Evolutionary conservation across 1,140 invertebrate species (phyloP).

Genomic region (Pectinophora gossypiella): DNA sequence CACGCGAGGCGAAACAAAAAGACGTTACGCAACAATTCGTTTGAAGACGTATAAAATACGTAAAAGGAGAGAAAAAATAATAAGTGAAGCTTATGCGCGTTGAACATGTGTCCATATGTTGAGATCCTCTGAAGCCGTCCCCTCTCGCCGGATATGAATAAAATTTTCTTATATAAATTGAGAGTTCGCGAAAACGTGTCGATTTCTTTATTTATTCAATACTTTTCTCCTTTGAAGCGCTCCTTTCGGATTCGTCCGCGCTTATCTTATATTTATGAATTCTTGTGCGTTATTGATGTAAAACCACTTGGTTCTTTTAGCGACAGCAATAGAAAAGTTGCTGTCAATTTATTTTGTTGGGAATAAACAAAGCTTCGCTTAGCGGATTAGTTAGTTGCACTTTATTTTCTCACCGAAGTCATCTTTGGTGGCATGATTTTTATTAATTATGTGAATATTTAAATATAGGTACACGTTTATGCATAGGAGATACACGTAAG

Average conservation of each 20-base stretch:
- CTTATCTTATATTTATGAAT: conserved; percentile 52
- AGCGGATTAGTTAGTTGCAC: too few species aligned
- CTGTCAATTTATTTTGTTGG: too few species aligned
- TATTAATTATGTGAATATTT: too few species aligned
- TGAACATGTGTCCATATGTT: conserved; percentile 49
- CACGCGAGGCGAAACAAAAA: not conserved
- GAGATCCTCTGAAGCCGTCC: conserved; percentile 43
- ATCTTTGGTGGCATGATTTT: too few species aligned
- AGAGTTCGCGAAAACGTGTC: conserved; percentile 58
- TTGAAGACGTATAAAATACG: conserved; percentile 12
- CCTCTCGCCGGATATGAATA: conserved; percentile 52
- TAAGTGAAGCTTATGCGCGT: conserved; percentile 40
- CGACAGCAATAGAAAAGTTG: conserved; percentile 3
- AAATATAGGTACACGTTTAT: too few species aligned
- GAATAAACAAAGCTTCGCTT: too few species aligned
- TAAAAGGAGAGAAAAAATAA: conserved; percentile 33
- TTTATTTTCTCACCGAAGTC: too few species aligned
- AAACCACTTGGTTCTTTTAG: conserved; percentile 31
- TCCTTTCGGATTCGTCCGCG: conserved; percentile 37
- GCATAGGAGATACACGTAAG: too few species aligned
- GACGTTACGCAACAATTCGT: not conserved
- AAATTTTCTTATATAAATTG: conserved; percentile 63
- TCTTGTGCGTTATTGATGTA: conserved; percentile 36
- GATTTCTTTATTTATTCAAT: conserved; percentile 67
- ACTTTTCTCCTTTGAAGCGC: conserved; percentile 46